phyloP scores from a whole-genome alignment of 2,113 vertebrate species.

The Megatriorchis doriae region DNA sequence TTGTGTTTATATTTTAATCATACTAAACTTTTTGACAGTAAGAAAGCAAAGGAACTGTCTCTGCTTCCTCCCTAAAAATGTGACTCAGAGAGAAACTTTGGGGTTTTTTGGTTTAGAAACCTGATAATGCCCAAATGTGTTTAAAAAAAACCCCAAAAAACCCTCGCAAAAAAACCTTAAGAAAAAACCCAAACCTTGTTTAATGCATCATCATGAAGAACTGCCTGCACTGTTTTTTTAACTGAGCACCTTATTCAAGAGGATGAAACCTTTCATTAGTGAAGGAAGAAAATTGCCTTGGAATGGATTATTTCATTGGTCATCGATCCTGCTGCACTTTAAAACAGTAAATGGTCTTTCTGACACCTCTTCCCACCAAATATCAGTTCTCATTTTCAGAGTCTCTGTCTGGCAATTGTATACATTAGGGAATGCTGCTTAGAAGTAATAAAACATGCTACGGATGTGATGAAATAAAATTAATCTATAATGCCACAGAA shows the following conservation, averaged over 20 bases:
- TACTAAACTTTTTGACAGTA: not conserved
- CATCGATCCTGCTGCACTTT: not conserved
- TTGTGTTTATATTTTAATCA: not conserved
- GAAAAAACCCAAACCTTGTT: not conserved
- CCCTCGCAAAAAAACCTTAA: not conserved
- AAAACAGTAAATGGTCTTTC: not conserved
- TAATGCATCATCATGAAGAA: not conserved
- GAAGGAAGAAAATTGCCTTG: not conserved
- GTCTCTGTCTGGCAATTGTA: not conserved
- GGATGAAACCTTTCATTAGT: not conserved
- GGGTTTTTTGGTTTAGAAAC: not conserved
- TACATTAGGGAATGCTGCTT: not conserved
- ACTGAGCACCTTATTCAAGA: not conserved
- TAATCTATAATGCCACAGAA: not conserved
- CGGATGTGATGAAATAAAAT: not conserved
- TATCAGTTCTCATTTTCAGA: not conserved
- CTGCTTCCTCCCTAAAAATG: not conserved
- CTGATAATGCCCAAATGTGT: not conserved
- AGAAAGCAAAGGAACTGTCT: not conserved
- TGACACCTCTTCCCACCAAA: not conserved
- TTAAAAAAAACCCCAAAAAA: not conserved
- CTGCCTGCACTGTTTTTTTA: not conserved
- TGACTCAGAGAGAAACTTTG: not conserved
- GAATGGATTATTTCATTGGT: not conserved
- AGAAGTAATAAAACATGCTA: not conserved